phyloP scores from a whole-genome alignment of 1,140 invertebrate species.

The Trichonephila clavata region DNA sequence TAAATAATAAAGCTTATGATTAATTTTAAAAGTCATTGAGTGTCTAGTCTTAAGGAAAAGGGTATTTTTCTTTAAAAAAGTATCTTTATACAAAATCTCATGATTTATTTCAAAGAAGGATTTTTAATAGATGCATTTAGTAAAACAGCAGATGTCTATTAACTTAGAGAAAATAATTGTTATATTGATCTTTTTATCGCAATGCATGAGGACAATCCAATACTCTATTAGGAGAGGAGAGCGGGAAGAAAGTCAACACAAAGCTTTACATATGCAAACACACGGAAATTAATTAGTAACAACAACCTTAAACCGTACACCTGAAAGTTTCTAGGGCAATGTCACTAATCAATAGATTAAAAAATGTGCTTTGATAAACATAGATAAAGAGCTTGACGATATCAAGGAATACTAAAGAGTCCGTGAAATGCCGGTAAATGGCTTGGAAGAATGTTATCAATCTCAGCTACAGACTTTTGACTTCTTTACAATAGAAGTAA shows the following conservation, averaged over 20 bases:
- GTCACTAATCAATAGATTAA: not conserved
- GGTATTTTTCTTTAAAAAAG: too few species aligned
- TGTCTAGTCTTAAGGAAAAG: too few species aligned
- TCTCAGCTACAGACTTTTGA: not conserved
- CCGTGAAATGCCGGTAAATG: not conserved
- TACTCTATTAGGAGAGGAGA: too few species aligned
- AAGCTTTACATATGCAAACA: not conserved
- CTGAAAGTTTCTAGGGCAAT: not conserved
- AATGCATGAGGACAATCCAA: too few species aligned
- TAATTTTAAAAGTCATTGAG: too few species aligned
- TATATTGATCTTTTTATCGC: too few species aligned
- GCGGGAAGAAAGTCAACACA: not conserved
- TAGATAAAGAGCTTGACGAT: not conserved
- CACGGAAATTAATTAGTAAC: not conserved
- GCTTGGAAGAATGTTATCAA: conserved; percentile 47
- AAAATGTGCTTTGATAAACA: not conserved
- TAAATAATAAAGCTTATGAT: too few species aligned
- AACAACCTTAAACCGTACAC: not conserved
- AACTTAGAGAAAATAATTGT: too few species aligned
- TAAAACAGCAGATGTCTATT: too few species aligned
- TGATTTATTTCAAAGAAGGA: too few species aligned
- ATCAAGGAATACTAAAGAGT: not conserved
- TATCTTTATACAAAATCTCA: too few species aligned
- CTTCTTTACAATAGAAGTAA: conserved; percentile 40
- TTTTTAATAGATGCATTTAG: too few species aligned